phyloP scores from a whole-genome alignment of 2,113 vertebrate species.

The Hylia prasina region DNA sequence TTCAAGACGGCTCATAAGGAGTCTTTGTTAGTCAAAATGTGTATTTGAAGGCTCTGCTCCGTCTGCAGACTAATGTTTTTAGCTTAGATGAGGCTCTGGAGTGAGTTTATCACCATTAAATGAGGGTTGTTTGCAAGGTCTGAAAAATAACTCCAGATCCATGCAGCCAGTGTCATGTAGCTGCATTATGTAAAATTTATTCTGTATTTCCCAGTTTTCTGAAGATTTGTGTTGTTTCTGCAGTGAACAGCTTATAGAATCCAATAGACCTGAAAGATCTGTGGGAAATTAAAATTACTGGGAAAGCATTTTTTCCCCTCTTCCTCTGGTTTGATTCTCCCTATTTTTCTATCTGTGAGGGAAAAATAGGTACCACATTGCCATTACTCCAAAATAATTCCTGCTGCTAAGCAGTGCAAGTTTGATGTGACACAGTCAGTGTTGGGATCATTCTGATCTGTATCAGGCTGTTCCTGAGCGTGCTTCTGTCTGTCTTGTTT shows the following conservation, averaged over 20 bases:
- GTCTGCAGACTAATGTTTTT: not conserved
- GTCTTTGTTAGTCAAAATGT: not conserved
- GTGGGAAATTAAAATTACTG: not conserved
- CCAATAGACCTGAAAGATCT: not conserved
- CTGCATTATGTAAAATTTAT: not conserved
- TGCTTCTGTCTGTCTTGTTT: not conserved
- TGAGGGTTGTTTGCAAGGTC: not conserved
- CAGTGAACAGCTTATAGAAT: not conserved
- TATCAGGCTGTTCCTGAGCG: not conserved
- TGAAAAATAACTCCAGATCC: not conserved
- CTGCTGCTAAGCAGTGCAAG: not conserved
- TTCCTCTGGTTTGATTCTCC: not conserved
- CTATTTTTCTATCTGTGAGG: not conserved
- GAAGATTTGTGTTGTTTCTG: not conserved
- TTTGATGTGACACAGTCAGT: not conserved
- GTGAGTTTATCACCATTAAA: not conserved
- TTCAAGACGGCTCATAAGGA: not conserved
- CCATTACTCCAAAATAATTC: not conserved
- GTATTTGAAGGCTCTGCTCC: not conserved
- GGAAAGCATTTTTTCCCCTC: not conserved
- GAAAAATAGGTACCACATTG: not conserved
- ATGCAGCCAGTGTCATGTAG: not conserved
- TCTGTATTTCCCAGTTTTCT: not conserved
- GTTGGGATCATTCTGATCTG: not conserved
- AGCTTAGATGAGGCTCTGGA: not conserved